Percentiles rank a stretch among this genome's conserved stretches.
Evolutionary conservation across 2,113 vertebrate genomes (phyloP).

Genomic region (Heptranchias perlo): DNA sequence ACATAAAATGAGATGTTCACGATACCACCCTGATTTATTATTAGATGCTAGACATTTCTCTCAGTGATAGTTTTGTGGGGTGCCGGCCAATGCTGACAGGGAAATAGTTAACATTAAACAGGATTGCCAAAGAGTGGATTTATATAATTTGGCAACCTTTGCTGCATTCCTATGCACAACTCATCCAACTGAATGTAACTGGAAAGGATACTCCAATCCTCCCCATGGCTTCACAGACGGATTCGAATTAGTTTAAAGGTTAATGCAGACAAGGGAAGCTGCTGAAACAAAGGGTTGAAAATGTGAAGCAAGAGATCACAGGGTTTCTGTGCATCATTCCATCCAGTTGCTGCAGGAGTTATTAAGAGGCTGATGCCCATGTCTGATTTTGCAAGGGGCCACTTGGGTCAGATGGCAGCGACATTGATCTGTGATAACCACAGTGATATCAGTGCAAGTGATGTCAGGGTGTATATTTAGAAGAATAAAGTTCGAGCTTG

Average conservation of each 20-base stretch:
- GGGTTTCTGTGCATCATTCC: neutral
- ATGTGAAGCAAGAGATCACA: neutral
- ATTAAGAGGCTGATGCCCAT: neutral
- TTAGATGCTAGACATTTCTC: neutral
- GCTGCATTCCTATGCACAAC: neutral
- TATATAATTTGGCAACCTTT: neutral
- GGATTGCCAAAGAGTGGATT: neutral
- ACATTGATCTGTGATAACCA: slow-evolving; percentile 24
- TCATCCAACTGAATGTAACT: neutral
- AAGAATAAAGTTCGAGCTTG: neutral
- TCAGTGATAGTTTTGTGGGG: neutral
- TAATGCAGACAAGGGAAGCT: neutral
- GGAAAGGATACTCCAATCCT: neutral
- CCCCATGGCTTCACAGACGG: neutral
- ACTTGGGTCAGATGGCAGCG: neutral
- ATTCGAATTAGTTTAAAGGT: neutral
- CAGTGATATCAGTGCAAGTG: slow-evolving; percentile 25
- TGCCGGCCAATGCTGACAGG: neutral
- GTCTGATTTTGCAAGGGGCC: neutral
- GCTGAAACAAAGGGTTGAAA: neutral
- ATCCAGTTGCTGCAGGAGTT: neutral
- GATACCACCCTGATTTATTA: neutral
- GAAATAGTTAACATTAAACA: neutral
- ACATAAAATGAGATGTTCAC: neutral
- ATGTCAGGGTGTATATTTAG: slow-evolving; percentile 31